Evolutionary conservation across 1,140 invertebrate species (phyloP), one percentile per base, ranked within the genome.

Genomic region (Tetragonula clypearis): DNA sequence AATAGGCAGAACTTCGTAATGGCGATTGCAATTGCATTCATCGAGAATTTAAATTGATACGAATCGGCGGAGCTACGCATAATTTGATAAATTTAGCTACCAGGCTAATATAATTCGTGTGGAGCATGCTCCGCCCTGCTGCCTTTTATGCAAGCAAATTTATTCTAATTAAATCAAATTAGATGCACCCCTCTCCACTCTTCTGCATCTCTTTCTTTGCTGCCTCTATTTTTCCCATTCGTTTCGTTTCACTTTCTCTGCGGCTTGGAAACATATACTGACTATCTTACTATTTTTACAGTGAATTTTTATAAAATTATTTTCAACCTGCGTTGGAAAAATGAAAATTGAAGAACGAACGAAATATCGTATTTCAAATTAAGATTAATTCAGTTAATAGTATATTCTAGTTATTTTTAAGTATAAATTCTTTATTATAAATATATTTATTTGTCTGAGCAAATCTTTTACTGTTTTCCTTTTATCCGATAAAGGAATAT

Each of bases 101-200:
- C 92, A 93, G 92, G 92, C 92, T 92, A 75, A 92, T 93, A 93
- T 93, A 84, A 86, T 73, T 71, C 60, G 60, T 62, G 88, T 89
- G 90, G 92, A 93, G 92, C 92, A 92, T 91, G 87, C 82, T 41
- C 86, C 69, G 77, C 65, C 68, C 56, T 62, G 56, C 49, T 49
- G 60, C 74, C 86, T 92, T 93, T 93, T 90, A 92, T 88, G 86
- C 90, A 90, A 88, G 90, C 91, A 92, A 93, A 93, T 93, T 90
- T 93, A 93, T 93, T 92, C 92, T 93, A 92, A 93, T 93, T 92
- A 93, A 93, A 92, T 92, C 92, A 93, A 93, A 93, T 93, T 91
- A 90, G 91, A 93, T 92, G 92, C 91, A 91, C 86, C 91, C 91
- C 75, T 49, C 49, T 35, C 30, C 56, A 60, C 73, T 58, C 76